These are phyloP conservation scores for Schizotus pectinicornis DNA, from an alignment of 2,888 invertebrate genomes.

Conservation along the genomic window DNA sequence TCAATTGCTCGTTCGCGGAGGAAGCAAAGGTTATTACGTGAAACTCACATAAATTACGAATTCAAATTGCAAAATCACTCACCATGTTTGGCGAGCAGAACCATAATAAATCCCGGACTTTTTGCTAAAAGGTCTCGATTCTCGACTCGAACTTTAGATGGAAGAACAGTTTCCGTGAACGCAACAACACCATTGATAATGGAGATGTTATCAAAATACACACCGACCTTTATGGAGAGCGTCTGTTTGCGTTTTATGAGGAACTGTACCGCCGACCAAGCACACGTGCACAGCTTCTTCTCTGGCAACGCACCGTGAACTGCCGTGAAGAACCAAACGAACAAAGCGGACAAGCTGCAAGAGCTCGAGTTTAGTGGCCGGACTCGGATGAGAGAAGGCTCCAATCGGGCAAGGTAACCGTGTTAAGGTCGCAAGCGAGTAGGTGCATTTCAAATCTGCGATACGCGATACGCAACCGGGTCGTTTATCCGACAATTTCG, in stretches of 20 bases:
- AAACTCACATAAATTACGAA: neutral
- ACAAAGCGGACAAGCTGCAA: conserved; percentile 23
- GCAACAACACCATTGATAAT: conserved; percentile 4
- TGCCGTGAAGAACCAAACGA: conserved; percentile 31
- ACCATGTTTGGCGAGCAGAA: conserved; percentile 39
- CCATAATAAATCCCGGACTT: conserved; percentile 27
- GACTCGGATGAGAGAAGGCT: conserved; percentile 21
- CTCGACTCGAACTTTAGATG: no score
- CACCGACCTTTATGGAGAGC: conserved; percentile 5
- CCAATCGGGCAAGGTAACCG: conserved; percentile 37
- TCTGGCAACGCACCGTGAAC: conserved; percentile 23
- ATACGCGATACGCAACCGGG: neutral
- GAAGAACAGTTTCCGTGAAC: neutral
- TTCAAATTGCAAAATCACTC: conserved; percentile 7
- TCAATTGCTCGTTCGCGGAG: no score
- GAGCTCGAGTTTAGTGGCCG: conserved; percentile 27
- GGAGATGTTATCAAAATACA: conserved; percentile 20
- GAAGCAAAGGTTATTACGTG: no score
- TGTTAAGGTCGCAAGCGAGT: conserved; percentile 38
- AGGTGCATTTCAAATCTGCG: conserved; percentile 13
- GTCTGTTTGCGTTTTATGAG: conserved; percentile 19
- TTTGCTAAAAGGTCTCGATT: no score
- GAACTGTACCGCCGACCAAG: conserved; percentile 9
- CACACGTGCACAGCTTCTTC: conserved; percentile 24
- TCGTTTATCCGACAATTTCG: conserved; percentile 9